Conservation (phyloP, 2,888 invertebrate species). For the Zaprionus obscuricornis region DNA sequence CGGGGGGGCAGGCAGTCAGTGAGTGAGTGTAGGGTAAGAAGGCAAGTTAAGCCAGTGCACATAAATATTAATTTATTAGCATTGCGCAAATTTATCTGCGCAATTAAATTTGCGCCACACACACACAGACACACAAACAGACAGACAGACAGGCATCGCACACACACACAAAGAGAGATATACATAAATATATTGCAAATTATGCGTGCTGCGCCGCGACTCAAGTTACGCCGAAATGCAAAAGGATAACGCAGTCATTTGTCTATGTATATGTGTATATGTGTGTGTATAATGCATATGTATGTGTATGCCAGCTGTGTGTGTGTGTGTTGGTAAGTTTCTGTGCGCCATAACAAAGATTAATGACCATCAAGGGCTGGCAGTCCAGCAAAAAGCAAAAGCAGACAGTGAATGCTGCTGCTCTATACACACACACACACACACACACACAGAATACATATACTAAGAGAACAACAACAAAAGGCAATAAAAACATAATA, state of each 20-base stretch:
- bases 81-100: conserved; percentile 73
- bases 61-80: conserved; percentile 76
- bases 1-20: neutral
- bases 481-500: conserved; percentile 81
- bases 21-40: neutral
- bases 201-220: conserved; percentile 61
- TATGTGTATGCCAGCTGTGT: conserved; percentile 13
- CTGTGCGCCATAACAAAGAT: conserved; percentile 78
- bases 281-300: conserved; percentile 11
- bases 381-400: conserved; percentile 25
- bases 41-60: conserved; percentile 30
- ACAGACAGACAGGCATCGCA: conserved; percentile 18
- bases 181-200: conserved; percentile 34
- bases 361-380: conserved; percentile 78
- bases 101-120: conserved; percentile 65
- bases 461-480: conserved; percentile 48
- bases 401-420: conserved; percentile 36
- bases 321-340: conserved; percentile 22
- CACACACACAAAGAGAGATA: conserved; percentile 7
- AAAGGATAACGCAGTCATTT: conserved; percentile 70
- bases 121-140: conserved; percentile 19
- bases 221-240: conserved; percentile 72
- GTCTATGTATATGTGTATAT: conserved; percentile 23
- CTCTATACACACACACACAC: conserved; percentile 53
- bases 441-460: conserved; percentile 16